phyloP scores from a whole-genome alignment of 2,113 vertebrate genomes.

The Monarcha castaneiventris region DNA sequence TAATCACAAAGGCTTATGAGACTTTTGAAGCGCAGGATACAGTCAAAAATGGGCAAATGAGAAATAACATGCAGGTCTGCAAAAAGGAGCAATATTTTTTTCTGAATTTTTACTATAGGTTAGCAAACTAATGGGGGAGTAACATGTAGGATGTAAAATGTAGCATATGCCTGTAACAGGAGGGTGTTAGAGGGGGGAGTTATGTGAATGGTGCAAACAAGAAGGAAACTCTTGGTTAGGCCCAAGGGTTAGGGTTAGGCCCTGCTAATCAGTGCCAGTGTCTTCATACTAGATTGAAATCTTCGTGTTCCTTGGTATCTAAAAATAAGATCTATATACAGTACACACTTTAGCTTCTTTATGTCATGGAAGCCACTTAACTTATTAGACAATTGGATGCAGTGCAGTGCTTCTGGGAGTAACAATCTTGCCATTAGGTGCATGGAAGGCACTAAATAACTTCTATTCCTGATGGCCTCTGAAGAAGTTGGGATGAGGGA shows the following conservation, averaged over 20 bases:
- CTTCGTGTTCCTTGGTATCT: neutral
- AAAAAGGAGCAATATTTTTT: neutral
- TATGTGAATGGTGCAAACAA: neutral
- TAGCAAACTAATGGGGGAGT: neutral
- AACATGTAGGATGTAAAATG: rapidly evolving
- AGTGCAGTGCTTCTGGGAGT: neutral
- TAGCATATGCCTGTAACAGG: neutral
- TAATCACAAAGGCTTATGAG: neutral
- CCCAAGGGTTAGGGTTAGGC: neutral
- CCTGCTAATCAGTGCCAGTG: neutral
- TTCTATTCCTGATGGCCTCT: neutral
- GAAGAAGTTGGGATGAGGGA: neutral
- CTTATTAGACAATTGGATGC: neutral
- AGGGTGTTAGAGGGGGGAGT: neutral
- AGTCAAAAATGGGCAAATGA: neutral
- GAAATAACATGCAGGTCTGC: neutral
- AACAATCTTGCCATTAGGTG: neutral
- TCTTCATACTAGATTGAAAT: neutral
- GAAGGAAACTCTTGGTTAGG: neutral
- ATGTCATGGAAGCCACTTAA: neutral
- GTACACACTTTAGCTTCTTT: neutral
- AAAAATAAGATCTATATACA: neutral
- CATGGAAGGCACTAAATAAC: neutral
- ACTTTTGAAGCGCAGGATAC: neutral
- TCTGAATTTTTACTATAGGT: neutral